Evolutionary conservation across 2,797 vertebrate species (phyloP).

Genomic region (Mionectes olivaceus): DNA sequence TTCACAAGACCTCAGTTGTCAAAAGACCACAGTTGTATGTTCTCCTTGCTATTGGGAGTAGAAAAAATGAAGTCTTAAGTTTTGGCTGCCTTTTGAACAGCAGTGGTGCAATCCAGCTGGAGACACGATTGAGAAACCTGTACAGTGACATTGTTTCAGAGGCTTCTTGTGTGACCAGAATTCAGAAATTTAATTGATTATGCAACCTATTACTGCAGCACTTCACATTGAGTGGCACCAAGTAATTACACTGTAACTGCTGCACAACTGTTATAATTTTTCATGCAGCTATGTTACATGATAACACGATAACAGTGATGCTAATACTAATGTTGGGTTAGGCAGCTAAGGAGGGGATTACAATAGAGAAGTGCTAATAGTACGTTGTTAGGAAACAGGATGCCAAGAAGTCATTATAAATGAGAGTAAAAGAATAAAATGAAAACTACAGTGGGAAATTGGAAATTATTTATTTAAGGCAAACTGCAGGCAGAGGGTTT

Average conservation of each 20-base stretch:
- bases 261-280: conserved; percentile 53
- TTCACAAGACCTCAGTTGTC: neutral
- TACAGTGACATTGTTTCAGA: neutral
- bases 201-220: conserved; percentile 4
- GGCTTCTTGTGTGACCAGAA: conserved; percentile 11
- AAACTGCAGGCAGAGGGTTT: neutral
- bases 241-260: conserved; percentile 50
- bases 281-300: conserved; percentile 28
- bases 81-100: neutral
- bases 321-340: conserved; percentile 39
- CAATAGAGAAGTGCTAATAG: conserved; percentile 40
- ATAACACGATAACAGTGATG: conserved; percentile 43
- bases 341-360: conserved; percentile 39
- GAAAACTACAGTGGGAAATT: neutral
- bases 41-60: neutral
- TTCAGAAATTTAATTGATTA: conserved; percentile 27
- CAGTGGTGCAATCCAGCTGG: neutral
- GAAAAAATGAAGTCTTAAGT: neutral
- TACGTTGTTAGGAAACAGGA: conserved; percentile 24
- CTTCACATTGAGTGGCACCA: conserved; percentile 42
- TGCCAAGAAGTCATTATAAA: conserved; percentile 24
- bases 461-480: neutral
- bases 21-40: neutral
- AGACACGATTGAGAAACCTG: conserved; percentile 22
- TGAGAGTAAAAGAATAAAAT: neutral